Percentiles rank a stretch among this genome's conserved stretches.
phyloP scores from a whole-genome alignment of 2,888 invertebrate genomes.

The Phragmatobia fuliginosa region DNA sequence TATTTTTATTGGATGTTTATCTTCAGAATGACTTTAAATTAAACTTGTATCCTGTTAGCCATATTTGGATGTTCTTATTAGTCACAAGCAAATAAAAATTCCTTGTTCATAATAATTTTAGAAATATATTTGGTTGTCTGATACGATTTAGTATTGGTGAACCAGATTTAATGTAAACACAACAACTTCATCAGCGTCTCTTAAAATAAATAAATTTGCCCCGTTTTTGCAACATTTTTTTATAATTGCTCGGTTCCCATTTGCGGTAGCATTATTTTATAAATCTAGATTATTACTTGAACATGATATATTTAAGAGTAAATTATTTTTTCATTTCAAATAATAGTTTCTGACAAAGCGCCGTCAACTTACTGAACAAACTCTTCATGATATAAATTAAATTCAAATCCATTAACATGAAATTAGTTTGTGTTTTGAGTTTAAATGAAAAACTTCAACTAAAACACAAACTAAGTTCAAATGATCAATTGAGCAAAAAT shows the following conservation, averaged over 20 bases:
- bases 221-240: background rate
- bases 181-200: too few relatives aligned
- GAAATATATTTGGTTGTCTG: background rate
- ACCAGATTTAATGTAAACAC: background rate
- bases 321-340: too few relatives aligned
- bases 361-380: too few relatives aligned
- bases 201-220: background rate
- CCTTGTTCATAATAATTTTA: background rate
- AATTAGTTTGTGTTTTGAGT: too few relatives aligned
- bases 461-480: background rate
- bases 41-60: background rate
- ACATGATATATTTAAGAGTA: too few relatives aligned
- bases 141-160: too few relatives aligned
- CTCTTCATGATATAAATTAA: too few relatives aligned
- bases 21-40: background rate
- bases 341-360: too few relatives aligned
- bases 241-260: background rate
- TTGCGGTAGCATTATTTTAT: background rate
- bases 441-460: background rate
- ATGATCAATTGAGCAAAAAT: background rate
- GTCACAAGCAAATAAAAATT: background rate
- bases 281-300: too few relatives aligned
- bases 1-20: constrained; percentile 27
- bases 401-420: too few relatives aligned
- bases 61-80: background rate